Base-by-base conservation (phyloP, 2,113 vertebrate species). In the Planiliza haematocheilus region DNA sequence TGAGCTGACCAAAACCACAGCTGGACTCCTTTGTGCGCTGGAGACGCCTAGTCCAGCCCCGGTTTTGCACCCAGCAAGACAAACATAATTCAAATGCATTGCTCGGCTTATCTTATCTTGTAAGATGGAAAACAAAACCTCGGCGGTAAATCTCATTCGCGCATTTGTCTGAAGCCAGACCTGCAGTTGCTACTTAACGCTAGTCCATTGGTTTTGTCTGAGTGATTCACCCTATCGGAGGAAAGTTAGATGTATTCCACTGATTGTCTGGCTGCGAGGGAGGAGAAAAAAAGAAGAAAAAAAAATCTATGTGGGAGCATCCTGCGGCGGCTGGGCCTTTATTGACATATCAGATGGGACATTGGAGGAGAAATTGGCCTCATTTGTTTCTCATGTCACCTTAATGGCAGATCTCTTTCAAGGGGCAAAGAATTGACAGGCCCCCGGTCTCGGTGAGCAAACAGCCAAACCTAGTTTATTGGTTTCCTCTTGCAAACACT, bases 311-410 rank as follows among this genome's bases (percentile, higher is more conserved):
- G 83, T 84, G 49, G 16, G 64, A 82, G 86, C 90, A 89, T 93
- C 88, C 91, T 85, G 84, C 57, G 71, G 87, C 88, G 80, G 89
- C 87, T 62, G 86, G 89, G 88, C 70, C 70, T 89, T 93, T 95
- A 93, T 93, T 93, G 92, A 93, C 91, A 89, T 92, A 94, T 93
- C 91, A 91, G 88, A 91, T 87, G 88, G 91, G 92, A 93, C 87
- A 90, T 90, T 91, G 91, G 91, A 81, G 90, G 89, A 89, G 89
- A 94, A 95, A 96, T 91, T 93, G 93, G 91, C 89, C 93, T 94
- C 92, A 88, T 94, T 95, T 93, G 92, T 95, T 95, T 94, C 89
- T 93, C 89, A 69, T 88, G 90, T 91, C 91, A 86, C 92, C 86
- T 86, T 94, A 93, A 94, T 93, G 91, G 90, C 92, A 94, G 89